Evolutionary conservation across 2,797 vertebrate genomes (phyloP).

Genomic region (Anguilla pacifica): DNA sequence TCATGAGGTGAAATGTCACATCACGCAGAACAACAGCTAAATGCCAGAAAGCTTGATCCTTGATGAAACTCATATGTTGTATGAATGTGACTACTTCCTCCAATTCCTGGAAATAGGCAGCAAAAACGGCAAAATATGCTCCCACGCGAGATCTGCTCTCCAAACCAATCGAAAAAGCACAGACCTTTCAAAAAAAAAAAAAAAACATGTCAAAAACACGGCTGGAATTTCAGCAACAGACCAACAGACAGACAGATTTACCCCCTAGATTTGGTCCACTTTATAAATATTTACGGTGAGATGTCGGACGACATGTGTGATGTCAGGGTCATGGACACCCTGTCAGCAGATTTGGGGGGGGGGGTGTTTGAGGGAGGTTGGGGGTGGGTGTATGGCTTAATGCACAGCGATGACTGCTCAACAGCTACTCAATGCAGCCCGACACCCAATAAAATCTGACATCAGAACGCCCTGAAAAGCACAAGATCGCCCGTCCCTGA

Average conservation of each 20-base stretch:
- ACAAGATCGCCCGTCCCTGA: neutral
- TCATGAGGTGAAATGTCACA: neutral
- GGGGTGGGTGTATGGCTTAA: slow-evolving; percentile 35
- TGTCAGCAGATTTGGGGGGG: slow-evolving; percentile 49
- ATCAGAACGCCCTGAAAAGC: slow-evolving; percentile 38
- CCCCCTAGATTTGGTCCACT: slow-evolving; percentile 38
- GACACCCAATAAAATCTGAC: slow-evolving; percentile 67
- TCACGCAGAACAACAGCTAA: slow-evolving; percentile 9
- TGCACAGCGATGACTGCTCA: slow-evolving; percentile 51
- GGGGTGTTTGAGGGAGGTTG: neutral
- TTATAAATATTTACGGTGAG: slow-evolving; percentile 52
- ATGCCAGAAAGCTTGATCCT: slow-evolving; percentile 56
- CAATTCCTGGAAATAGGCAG: slow-evolving; percentile 59
- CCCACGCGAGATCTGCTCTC: slow-evolving; percentile 31
- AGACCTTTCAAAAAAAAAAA: neutral
- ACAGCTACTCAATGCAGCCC: slow-evolving; percentile 60
- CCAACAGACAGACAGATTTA: slow-evolving; percentile 35
- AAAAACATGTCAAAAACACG: neutral
- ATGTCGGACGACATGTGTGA: slow-evolving; percentile 40
- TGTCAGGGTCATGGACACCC: slow-evolving; percentile 54
- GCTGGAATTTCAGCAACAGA: slow-evolving; percentile 25
- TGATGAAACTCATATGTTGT: slow-evolving; percentile 65
- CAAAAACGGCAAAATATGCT: slow-evolving; percentile 64
- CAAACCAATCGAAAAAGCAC: slow-evolving; percentile 8
- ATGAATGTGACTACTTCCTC: slow-evolving; percentile 47